A percentile compares a stretch with the other conserved stretches of the same genome.
These are phyloP conservation scores for Bombus pyrosoma DNA, from an alignment of 1,140 invertebrate species.

Conservation along the genomic window DNA sequence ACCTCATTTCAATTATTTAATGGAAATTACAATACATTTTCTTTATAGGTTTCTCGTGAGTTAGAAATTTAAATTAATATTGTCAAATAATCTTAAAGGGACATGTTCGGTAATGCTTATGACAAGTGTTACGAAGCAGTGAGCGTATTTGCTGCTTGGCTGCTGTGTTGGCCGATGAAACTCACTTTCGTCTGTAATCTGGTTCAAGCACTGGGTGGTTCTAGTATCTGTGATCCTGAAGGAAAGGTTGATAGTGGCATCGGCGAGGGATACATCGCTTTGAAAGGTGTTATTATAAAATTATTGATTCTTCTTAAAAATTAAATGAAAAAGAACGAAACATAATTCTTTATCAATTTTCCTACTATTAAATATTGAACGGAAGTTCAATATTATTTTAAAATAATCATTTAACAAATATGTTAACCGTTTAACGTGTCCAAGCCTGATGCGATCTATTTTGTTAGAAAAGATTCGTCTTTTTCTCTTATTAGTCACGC, in stretches of 20 bases:
- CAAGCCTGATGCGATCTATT: neutral
- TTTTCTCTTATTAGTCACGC: neutral
- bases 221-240: slow-evolving; percentile 82
- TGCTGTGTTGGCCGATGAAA: slow-evolving; percentile 89
- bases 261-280: slow-evolving; percentile 85
- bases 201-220: slow-evolving; percentile 78
- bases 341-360: too few relatives aligned
- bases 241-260: slow-evolving; percentile 85
- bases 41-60: neutral
- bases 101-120: slow-evolving; percentile 84
- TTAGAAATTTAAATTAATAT: neutral
- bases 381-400: too few relatives aligned
- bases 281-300: slow-evolving; percentile 78
- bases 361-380: too few relatives aligned
- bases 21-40: neutral
- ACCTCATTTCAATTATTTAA: neutral
- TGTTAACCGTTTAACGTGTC: too few relatives aligned
- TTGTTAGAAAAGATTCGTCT: neutral
- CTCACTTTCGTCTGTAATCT: slow-evolving; percentile 87
- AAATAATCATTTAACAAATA: too few relatives aligned
- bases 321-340: too few relatives aligned
- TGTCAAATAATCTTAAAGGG: slow-evolving; percentile 61
- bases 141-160: slow-evolving; percentile 82
- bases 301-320: too few relatives aligned
- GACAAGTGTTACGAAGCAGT: slow-evolving; percentile 84